These are phyloP conservation scores for Shinisaurus crocodilurus DNA, from an alignment of 2,113 vertebrate genomes.

Conservation along the genomic window DNA sequence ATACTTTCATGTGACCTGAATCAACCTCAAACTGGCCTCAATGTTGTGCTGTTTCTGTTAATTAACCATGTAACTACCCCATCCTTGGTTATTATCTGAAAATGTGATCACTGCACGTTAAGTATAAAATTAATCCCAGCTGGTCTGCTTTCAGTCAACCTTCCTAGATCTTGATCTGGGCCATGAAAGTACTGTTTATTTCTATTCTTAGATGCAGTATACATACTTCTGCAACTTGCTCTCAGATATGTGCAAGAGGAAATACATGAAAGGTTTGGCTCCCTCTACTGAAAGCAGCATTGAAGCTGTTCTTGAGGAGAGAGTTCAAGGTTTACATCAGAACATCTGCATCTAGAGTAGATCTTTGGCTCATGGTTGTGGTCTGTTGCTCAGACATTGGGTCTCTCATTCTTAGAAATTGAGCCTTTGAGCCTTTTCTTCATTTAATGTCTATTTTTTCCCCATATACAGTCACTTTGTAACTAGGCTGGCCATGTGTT, in stretches of 20 bases:
- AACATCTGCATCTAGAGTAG: background rate
- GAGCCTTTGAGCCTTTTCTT: background rate
- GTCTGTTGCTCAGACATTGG: background rate
- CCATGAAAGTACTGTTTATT: background rate
- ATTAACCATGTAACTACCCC: background rate
- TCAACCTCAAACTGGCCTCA: background rate
- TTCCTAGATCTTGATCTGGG: background rate
- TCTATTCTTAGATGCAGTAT: background rate
- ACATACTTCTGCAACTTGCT: background rate
- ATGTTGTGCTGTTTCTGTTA: background rate
- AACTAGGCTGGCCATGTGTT: too few species aligned
- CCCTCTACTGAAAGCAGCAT: background rate
- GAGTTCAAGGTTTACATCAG: background rate
- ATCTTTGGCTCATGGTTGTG: background rate
- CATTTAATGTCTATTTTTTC: too few species aligned
- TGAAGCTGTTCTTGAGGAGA: background rate
- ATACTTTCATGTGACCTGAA: background rate
- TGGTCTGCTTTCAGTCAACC: background rate
- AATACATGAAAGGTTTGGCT: background rate
- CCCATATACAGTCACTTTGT: too few species aligned
- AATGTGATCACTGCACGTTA: background rate
- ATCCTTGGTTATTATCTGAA: background rate
- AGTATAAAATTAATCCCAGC: background rate
- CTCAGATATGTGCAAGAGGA: background rate
- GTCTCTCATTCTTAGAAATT: too few species aligned